Percentiles rank a stretch among this genome's conserved stretches.
These are phyloP conservation scores for Pocillopora damicornis DNA, from an alignment of 64 coral and sea anemone species.

Conservation along the genomic window DNA sequence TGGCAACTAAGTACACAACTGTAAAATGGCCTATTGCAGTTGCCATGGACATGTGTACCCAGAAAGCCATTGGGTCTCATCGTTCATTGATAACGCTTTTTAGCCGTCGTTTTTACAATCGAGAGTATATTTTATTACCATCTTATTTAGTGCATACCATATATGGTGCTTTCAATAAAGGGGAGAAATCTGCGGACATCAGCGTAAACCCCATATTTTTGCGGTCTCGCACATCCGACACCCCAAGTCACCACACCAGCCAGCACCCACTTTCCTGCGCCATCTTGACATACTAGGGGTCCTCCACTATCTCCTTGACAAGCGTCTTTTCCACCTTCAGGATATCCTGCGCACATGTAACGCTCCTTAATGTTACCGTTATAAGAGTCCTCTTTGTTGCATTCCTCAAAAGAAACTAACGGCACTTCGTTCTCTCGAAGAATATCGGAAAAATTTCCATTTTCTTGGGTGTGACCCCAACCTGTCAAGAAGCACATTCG, in stretches of 20 bases:
- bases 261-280: constrained; percentile 52
- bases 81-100: too few relatives aligned
- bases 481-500: constrained; percentile 63
- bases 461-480: constrained; percentile 57
- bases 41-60: too few relatives aligned
- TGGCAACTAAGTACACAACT: too few relatives aligned
- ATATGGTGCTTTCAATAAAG: constrained; percentile 75
- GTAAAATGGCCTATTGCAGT: too few relatives aligned
- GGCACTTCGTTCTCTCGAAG: constrained; percentile 60
- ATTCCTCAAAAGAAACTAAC: constrained; percentile 48
- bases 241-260: constrained; percentile 63
- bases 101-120: too few relatives aligned
- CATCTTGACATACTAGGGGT: constrained; percentile 51
- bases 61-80: too few relatives aligned
- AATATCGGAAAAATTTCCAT: constrained; percentile 43
- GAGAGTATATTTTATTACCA: background rate
- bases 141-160: constrained; percentile 28
- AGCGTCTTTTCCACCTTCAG: constrained; percentile 42
- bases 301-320: constrained; percentile 65
- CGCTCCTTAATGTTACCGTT: constrained; percentile 49
- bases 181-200: constrained; percentile 69
- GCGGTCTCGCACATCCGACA: constrained; percentile 62
- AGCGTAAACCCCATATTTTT: constrained; percentile 81
- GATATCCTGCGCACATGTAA: constrained; percentile 68
- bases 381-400: constrained; percentile 65